Evolutionary conservation across 2,888 invertebrate genomes (phyloP).

Genomic region (Deilephila porcellus): DNA sequence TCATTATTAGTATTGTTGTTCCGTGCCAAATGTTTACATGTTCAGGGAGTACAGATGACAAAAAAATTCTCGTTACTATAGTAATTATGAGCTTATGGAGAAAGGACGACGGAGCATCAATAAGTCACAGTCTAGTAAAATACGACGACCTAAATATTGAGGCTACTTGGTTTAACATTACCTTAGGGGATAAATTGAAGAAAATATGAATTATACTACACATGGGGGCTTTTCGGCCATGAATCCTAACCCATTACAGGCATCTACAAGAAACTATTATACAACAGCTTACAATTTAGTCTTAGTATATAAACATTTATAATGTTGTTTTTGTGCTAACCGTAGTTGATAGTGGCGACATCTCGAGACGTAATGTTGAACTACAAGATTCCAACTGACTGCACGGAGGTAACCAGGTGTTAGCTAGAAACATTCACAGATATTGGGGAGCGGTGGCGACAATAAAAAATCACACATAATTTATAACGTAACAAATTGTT

Average conservation of each 20-base stretch:
- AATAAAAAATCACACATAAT: background rate
- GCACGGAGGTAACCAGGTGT: slow-evolving; percentile 6
- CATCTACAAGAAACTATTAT: slow-evolving; percentile 12
- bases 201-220: background rate
- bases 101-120: too few species aligned
- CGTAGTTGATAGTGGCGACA: background rate
- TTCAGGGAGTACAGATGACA: too few species aligned
- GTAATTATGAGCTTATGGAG: too few species aligned
- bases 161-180: background rate
- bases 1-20: too few species aligned
- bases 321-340: slow-evolving; percentile 20
- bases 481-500: background rate
- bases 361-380: background rate
- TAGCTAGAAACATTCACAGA: background rate
- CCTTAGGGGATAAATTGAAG: background rate
- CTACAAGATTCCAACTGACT: background rate
- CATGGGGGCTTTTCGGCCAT: background rate
- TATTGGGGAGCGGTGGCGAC: background rate
- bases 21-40: too few species aligned
- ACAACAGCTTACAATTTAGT: slow-evolving; percentile 21
- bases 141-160: background rate
- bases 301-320: slow-evolving; percentile 11
- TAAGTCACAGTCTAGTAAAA: too few species aligned
- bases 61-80: too few species aligned
- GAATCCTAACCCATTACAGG: background rate